phyloP scores from a whole-genome alignment of 2,113 vertebrate genomes.

The Melanerpes formicivorus region DNA sequence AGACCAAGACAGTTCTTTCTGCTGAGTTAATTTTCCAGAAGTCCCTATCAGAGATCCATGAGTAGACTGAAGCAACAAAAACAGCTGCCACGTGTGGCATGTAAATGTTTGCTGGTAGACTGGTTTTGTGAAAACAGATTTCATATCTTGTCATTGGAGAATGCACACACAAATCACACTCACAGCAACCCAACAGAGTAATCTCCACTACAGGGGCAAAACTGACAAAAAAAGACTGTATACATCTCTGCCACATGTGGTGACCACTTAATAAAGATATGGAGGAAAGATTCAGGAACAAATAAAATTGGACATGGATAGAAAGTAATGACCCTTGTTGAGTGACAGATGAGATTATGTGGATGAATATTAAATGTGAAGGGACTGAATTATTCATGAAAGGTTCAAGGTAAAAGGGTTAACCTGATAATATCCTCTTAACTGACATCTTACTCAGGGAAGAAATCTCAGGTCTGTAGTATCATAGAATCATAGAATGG shows the following conservation, averaged over 20 bases:
- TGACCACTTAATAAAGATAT: not conserved
- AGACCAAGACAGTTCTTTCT: not conserved
- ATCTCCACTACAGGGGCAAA: not conserved
- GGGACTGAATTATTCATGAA: conserved; percentile 61
- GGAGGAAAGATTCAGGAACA: not conserved
- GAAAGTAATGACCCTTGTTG: not conserved
- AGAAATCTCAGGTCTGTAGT: not conserved
- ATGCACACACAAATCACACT: not conserved
- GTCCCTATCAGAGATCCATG: not conserved
- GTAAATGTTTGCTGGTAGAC: not conserved
- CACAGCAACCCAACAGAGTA: not conserved
- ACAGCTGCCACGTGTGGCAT: rapidly evolving
- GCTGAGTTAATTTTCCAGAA: not conserved
- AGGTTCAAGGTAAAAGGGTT: conserved; percentile 65
- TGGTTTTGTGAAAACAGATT: not conserved
- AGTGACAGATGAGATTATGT: conserved; percentile 32
- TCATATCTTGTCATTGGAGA: not conserved
- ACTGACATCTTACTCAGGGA: not conserved
- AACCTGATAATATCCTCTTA: conserved; percentile 29
- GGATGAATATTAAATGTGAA: conserved; percentile 59
- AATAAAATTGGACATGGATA: not conserved
- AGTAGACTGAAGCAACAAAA: not conserved
- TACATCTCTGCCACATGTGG: not conserved
- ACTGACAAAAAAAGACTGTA: not conserved
- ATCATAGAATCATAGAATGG: too few relatives aligned